A percentile compares a stretch with the other conserved stretches of the same genome.
phyloP scores from a whole-genome alignment of 2,113 vertebrate species.

The Myotis yumanensis region DNA sequence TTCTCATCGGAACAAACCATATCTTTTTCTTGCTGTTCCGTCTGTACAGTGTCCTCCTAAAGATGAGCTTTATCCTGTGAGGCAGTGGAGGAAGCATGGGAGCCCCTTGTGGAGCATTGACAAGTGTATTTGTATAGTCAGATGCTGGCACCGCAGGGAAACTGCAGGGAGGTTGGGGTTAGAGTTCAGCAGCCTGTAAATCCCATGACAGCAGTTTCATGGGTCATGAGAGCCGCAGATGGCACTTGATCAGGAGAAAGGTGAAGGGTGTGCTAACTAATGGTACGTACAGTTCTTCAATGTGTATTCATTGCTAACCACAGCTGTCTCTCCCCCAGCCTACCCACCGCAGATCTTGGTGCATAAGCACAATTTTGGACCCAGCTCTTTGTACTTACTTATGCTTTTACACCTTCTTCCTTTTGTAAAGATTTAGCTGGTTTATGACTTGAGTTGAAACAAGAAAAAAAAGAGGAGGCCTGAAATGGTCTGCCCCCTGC shows the following conservation, averaged over 20 bases:
- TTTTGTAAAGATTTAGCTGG: constrained; percentile 66
- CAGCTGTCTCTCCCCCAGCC: constrained; percentile 47
- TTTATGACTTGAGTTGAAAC: constrained; percentile 69
- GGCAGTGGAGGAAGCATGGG: constrained; percentile 40
- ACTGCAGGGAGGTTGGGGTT: background rate
- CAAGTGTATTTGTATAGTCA: background rate
- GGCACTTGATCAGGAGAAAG: constrained; percentile 6
- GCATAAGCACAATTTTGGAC: constrained; percentile 34
- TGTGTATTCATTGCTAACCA: constrained; percentile 51
- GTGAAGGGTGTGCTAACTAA: background rate
- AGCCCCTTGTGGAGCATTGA: background rate
- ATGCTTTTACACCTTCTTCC: constrained; percentile 60
- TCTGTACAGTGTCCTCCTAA: background rate
- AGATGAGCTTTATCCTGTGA: constrained; percentile 34
- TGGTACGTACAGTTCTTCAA: background rate
- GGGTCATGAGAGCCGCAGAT: constrained; percentile 23
- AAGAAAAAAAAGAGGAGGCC: constrained; percentile 49
- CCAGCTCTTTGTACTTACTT: constrained; percentile 38
- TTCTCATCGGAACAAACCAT: constrained; percentile 11
- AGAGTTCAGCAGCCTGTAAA: constrained; percentile 52
- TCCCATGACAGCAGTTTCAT: constrained; percentile 50
- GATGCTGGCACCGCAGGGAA: background rate
- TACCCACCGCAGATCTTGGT: constrained; percentile 13
- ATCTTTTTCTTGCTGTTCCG: constrained; percentile 15
- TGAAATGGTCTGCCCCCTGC: constrained; percentile 50